A percentile compares a stretch with the other conserved stretches of the same genome.
phyloP scores from a whole-genome alignment of 2,797 vertebrate genomes.

The Gorsachius magnificus region DNA sequence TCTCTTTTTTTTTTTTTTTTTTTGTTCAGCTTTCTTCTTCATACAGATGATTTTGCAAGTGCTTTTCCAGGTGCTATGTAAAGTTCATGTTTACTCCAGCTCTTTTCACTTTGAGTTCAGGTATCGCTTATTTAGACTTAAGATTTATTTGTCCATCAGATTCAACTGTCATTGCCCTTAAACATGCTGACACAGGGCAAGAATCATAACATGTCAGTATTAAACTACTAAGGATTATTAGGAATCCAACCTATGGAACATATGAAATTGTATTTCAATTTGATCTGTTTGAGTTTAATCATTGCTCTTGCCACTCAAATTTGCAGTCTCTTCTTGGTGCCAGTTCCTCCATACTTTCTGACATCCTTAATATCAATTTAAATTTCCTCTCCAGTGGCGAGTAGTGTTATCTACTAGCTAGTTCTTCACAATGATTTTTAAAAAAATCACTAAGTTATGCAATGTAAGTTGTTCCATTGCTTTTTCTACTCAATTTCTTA shows the following conservation, averaged over 20 bases:
- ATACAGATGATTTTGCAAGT: not conserved
- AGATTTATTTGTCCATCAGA: not conserved
- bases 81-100: not conserved
- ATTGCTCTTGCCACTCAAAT: conserved; percentile 21
- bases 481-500: not conserved
- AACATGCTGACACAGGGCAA: not conserved
- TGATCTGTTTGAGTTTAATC: conserved; percentile 15
- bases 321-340: not conserved
- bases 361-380: not conserved
- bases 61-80: not conserved
- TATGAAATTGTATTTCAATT: not conserved
- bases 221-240: conserved; percentile 1
- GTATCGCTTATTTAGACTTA: not conserved
- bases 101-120: not conserved
- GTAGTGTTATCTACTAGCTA: not conserved
- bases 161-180: not conserved
- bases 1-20: not conserved
- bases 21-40: not conserved
- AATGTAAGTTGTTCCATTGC: not conserved
- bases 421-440: not conserved
- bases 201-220: not conserved
- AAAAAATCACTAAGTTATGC: not conserved
- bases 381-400: not conserved
- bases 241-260: not conserved
- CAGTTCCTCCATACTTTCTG: not conserved